Conservation (phyloP, 2,888 invertebrate species). For the Apamea sordens region DNA sequence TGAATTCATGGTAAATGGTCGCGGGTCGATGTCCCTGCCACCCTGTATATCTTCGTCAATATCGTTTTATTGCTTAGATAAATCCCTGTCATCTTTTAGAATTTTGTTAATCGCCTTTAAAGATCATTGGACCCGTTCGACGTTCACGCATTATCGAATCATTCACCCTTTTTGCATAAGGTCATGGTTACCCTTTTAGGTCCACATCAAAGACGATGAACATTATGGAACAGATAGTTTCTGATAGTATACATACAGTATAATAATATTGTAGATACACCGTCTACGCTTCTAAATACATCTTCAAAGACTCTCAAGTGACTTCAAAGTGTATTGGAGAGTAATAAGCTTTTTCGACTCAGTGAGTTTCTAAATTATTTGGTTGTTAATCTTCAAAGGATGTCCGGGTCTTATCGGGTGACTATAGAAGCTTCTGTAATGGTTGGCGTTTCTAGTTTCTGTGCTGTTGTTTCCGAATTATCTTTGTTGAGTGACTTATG, state of each 20-base stretch:
- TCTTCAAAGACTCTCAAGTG: conserved; percentile 45
- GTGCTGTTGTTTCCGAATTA: conserved; percentile 1
- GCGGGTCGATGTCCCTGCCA: background rate
- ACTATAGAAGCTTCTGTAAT: conserved; percentile 42
- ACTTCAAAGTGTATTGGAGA: conserved; percentile 52
- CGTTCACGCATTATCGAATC: background rate
- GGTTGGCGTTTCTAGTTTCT: conserved; percentile 23
- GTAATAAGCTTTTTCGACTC: conserved; percentile 59
- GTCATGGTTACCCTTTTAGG: background rate
- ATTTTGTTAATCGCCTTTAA: conserved; percentile 7
- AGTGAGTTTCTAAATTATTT: conserved; percentile 63
- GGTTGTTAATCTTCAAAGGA: conserved; percentile 61
- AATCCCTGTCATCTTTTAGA: background rate
- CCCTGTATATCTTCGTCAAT: background rate
- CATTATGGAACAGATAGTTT: conserved; percentile 30
- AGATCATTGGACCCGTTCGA: conserved; percentile 23
- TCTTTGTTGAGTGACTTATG: conserved; percentile 12
- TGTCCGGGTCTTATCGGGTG: conserved; percentile 47
- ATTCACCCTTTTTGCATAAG: conserved; percentile 4
- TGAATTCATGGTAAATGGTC: no score
- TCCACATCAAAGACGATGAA: conserved; percentile 39
- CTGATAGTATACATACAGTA: conserved; percentile 25
- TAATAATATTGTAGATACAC: conserved; percentile 19
- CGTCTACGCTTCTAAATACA: conserved; percentile 28
- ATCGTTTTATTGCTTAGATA: background rate